Percentiles rank a stretch among this genome's conserved stretches.
Evolutionary conservation across 1,140 invertebrate genomes (phyloP).

Genomic region (Achatina immaculata): DNA sequence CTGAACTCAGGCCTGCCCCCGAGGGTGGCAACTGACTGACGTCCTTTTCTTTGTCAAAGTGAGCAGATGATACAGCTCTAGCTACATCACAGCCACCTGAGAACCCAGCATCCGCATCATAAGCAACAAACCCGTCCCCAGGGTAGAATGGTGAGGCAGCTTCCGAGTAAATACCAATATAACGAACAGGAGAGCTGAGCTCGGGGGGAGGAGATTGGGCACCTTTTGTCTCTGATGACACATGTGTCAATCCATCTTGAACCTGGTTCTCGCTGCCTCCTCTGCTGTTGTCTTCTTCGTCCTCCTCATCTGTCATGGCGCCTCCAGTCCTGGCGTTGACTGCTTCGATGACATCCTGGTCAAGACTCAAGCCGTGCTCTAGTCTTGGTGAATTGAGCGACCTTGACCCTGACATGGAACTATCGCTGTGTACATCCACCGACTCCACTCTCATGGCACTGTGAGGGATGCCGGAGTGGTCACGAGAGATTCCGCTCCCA

Average conservation of each 20-base stretch:
- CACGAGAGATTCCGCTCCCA: background rate
- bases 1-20: background rate
- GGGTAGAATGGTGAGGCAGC: slow-evolving; percentile 20
- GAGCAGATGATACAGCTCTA: background rate
- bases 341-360: slow-evolving; percentile 41
- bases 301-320: slow-evolving; percentile 34
- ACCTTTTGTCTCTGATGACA: slow-evolving; percentile 39
- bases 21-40: background rate
- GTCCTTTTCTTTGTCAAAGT: background rate
- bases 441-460: slow-evolving; percentile 52
- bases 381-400: slow-evolving; percentile 59
- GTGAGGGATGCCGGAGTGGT: slow-evolving; percentile 38
- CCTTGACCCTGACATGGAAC: slow-evolving; percentile 65
- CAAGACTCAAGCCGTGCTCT: slow-evolving; percentile 47
- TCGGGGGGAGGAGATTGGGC: slow-evolving; percentile 34
- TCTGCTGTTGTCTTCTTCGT: slow-evolving; percentile 22
- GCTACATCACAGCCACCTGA: background rate
- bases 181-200: slow-evolving; percentile 39
- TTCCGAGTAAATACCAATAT: slow-evolving; percentile 37
- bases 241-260: slow-evolving; percentile 20
- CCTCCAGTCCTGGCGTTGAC: slow-evolving; percentile 45
- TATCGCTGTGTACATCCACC: slow-evolving; percentile 66
- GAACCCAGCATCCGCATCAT: slow-evolving; percentile 32
- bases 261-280: background rate
- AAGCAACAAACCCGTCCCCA: slow-evolving; percentile 25